Conservation (phyloP, 2,888 invertebrate species). For the Unio delphinus region DNA sequence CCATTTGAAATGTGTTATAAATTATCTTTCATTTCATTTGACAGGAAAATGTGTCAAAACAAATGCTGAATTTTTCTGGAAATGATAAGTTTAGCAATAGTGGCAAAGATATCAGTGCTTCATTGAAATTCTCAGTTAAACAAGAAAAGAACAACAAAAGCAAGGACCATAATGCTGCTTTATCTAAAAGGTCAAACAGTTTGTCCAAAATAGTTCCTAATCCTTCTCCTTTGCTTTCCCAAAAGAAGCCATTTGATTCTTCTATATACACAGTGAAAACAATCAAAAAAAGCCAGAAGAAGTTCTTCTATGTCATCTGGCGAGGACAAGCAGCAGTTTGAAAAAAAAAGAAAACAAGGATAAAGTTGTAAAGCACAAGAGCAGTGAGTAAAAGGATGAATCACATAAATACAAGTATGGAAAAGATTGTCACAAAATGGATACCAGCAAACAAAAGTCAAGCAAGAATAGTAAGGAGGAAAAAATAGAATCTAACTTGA, state of each 20-base stretch:
- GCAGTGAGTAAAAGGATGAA: no score
- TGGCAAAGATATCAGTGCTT: slow-evolving; percentile 8
- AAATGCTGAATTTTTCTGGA: slow-evolving; percentile 25
- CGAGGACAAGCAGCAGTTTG: slow-evolving; percentile 5
- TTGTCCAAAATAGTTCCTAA: slow-evolving; percentile 17
- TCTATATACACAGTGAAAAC: slow-evolving; percentile 3
- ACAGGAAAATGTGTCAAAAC: slow-evolving; percentile 25
- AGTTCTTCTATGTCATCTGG: no score
- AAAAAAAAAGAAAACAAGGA: slow-evolving; percentile 4
- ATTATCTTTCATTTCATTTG: not conserved
- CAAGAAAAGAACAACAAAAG: slow-evolving; percentile 6
- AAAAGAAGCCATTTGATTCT: slow-evolving; percentile 16
- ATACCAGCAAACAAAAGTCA: not conserved
- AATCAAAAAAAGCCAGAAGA: not conserved
- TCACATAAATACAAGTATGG: no score
- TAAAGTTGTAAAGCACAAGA: no score
- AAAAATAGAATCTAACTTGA: slow-evolving; percentile 8
- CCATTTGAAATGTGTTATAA: not conserved
- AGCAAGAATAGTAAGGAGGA: slow-evolving; percentile 6
- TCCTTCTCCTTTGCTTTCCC: slow-evolving; percentile 16
- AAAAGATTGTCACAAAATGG: no score
- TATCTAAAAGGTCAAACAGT: slow-evolving; percentile 10
- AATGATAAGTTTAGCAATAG: not conserved
- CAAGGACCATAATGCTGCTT: slow-evolving; percentile 1
- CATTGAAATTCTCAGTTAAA: slow-evolving; percentile 7